Evolutionary conservation across 1,140 invertebrate genomes (phyloP).

Genomic region (Zaprionus inermis): DNA sequence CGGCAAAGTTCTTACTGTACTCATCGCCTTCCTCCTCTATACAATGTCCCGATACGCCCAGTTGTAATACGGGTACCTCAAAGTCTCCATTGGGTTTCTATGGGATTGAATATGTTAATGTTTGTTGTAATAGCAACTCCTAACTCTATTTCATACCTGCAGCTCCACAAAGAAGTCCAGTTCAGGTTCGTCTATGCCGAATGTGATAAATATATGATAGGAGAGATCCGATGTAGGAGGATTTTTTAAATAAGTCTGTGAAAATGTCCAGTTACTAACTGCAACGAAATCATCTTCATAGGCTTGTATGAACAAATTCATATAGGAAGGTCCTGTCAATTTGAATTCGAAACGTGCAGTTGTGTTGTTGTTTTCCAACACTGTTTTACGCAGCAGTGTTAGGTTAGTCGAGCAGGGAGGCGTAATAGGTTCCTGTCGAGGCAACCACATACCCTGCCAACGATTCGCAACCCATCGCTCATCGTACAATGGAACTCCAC

Average conservation of each 20-base stretch:
- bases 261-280: slow-evolving; percentile 31
- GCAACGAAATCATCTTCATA: slow-evolving; percentile 29
- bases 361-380: slow-evolving; percentile 14
- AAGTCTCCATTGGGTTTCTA: slow-evolving; percentile 80
- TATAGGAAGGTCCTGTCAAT: slow-evolving; percentile 14
- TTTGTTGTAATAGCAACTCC: background rate
- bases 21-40: slow-evolving; percentile 25
- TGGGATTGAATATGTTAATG: slow-evolving; percentile 61
- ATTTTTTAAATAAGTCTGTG: slow-evolving; percentile 7
- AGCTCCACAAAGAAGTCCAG: slow-evolving; percentile 86
- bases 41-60: slow-evolving; percentile 32
- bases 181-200: slow-evolving; percentile 83
- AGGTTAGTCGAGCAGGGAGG: slow-evolving; percentile 7
- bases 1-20: slow-evolving; percentile 16
- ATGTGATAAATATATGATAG: slow-evolving; percentile 32
- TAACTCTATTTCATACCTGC: background rate
- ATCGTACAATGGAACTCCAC: slow-evolving; percentile 89
- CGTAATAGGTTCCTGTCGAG: slow-evolving; percentile 20
- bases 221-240: slow-evolving; percentile 10
- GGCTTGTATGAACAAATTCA: slow-evolving; percentile 22
- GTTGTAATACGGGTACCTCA: slow-evolving; percentile 31
- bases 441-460: slow-evolving; percentile 39
- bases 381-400: slow-evolving; percentile 12
- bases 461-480: slow-evolving; percentile 77
- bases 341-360: slow-evolving; percentile 16